Base-by-base conservation (phyloP, 1,140 invertebrate genomes). In the Campoletis sonorensis region DNA sequence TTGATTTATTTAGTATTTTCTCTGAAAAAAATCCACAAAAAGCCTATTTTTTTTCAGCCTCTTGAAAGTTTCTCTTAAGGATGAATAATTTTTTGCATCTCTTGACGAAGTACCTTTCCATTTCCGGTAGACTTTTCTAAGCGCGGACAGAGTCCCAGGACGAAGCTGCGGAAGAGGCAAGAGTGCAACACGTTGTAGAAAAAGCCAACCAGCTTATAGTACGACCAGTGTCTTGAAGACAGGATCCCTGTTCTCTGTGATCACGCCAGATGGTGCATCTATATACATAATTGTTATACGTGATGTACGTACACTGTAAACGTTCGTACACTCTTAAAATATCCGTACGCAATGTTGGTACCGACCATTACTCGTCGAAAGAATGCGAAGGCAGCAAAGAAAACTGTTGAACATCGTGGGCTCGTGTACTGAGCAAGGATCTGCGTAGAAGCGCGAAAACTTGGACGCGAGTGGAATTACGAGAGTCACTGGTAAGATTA, bases 171-270 rank as follows among this genome's bases (percentile, higher is more conserved):
- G 61, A 64, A 27, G 23, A 64, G 23, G 61, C 61, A 64, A n/a
- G n/a, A n/a, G n/a, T n/a, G n/a, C n/a, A n/a, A 64, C 61, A 64
- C 8, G 61, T 64, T 64, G 61, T 26, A 64, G 61, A 64, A 26
- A 15, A 23, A 64, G 61, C 40, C 40, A 45, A 45, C 40, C 3
- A 26, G 15, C 61, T 26, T 23, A 23, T 61, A 61, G 13, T 61
- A 61, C 18, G n/a, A 18, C 21, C 3, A n/a, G n/a, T n/a, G n/a
- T n/a, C 58, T 61, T n/a, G 58, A 23, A 61, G 11, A 61, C n/a
- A n/a, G 23, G 5, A 64, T 23, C 61, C 23, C 61, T 26, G 8
- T 8, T 26, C 21, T 64, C 16, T 27, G 61, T 23, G n/a, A 15
- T 64, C 61, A 15, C 23, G 61, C 54, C 54, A 23, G 21, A 64